Base-by-base conservation (phyloP, 2,113 vertebrate genomes). In the Sebastes fasciatus region DNA sequence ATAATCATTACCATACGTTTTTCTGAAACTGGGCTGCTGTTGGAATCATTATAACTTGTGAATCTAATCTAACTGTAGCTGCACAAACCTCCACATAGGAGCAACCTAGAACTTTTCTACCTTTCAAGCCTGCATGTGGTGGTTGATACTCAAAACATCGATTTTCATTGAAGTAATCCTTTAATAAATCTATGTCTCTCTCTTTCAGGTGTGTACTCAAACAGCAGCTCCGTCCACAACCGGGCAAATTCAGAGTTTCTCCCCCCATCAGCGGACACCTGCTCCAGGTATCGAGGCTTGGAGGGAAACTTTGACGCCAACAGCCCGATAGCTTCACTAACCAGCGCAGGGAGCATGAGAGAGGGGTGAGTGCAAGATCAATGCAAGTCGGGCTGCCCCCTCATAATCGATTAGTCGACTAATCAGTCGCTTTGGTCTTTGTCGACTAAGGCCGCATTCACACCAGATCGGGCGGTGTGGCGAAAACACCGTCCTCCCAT, bases 141-240 rank as follows among this genome's bases (percentile, higher is more conserved):
- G 43, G 1, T 55, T n/a, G 40, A 45, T 40, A 13, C 60, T 65
- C 23, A 46, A 16, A 65, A 21, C 4, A 9, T 10, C 2, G 5
- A 42, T 46, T 68, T 48, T 71, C 8, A n/a, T n/a, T 13, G 16
- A 42, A 12, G 2, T 74, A 13, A 23, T 57, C 45, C 12, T 69
- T 42, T 9, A 5, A 74, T 42, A 9, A 7, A 17, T 58, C 23
- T 16, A 1, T 14, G 9, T 51, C 8, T 82, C 10, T 82, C 21
- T 84, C 23, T 84, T 85, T 68, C 85, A 94, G 91, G 89, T 63
- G 87, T 87, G 26, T 94, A 89, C 74, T 82, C 86, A 5, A 90
- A 83, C 82, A 80, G 71, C 82, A 78, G 65, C 68, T 45, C 34
- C 1, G 57, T 72, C 23, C 86, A 86, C 55, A 92, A 40, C 80